Evolutionary conservation across 2,113 vertebrate genomes (phyloP), one percentile per base, ranked within the genome.

Genomic region (Xenopus borealis): DNA sequence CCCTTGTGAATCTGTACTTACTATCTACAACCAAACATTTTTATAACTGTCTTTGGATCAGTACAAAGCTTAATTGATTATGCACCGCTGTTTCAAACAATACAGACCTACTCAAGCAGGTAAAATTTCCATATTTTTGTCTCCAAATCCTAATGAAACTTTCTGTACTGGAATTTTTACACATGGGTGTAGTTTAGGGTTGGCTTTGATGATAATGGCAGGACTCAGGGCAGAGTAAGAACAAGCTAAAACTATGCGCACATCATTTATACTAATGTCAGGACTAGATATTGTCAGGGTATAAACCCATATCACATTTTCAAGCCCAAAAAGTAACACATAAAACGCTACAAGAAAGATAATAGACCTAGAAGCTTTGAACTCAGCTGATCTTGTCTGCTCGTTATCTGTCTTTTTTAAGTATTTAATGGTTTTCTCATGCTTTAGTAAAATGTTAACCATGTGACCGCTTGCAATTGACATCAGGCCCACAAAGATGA

Each of bases 301-400:
- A 45, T 78, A 78, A 11, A 78, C 53, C 75, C 75, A 78, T 55
- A 78, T 78, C 58, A 58, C 53, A 33, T 78, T 78, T 53, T 78
- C 75, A 55, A 78, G 62, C 13, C 75, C 75, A 78, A 62, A 78
- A 8, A 78, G 40, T 10, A 64, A 9, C 19, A 78, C 75, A 78
- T 78, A 78, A 10, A 78, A 18, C 1, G 40, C 30, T 12, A 78
- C 75, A 23, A 78, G 52, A 40, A 71, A 64, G 44, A 71, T 71
- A 8, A 78, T 64, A 27, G 75, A 67, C 52, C 75, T 71, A n/a
- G 75, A 71, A 23, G 75, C 75, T 11, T 62, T 70, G 69, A 45
- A 45, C 19, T 78, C 75, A 19, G 19, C 46, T 52, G 71, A 27
- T n/a, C 47, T 27, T 33, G 44, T 6, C 11, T 40, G 27, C 50